Conservation (phyloP, 2,113 vertebrate genomes). For the Callocephalon fimbriatum region DNA sequence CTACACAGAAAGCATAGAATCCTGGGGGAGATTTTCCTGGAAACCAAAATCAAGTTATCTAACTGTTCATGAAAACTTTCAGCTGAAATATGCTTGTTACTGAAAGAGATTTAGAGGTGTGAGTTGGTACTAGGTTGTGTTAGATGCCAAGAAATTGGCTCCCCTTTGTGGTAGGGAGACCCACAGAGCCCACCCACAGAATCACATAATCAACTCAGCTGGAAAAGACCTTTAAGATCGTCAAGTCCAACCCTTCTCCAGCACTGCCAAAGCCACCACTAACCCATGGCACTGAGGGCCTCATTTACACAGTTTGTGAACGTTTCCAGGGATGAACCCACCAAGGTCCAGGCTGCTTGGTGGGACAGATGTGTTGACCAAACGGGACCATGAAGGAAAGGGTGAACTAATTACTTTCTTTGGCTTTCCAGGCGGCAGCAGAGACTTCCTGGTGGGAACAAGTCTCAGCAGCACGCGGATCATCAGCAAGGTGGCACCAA, state of each 20-base stretch:
- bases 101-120: background rate
- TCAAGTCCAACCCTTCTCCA: background rate
- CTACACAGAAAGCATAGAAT: background rate
- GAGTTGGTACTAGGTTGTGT: background rate
- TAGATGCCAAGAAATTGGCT: background rate
- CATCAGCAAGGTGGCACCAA: conserved; percentile 80
- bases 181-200: background rate
- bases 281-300: background rate
- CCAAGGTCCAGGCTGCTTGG: background rate
- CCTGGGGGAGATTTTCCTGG: background rate
- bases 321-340: background rate
- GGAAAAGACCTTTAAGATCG: background rate
- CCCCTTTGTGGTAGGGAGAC: background rate
- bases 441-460: conserved; percentile 84
- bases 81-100: background rate
- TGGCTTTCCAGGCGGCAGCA: conserved; percentile 87
- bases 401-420: background rate
- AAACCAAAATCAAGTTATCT: background rate
- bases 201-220: background rate
- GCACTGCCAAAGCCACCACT: background rate
- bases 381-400: rapidly evolving
- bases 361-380: background rate
- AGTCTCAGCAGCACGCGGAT: conserved; percentile 78
- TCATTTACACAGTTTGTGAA: background rate
- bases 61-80: background rate